Conservation (phyloP, 2,113 vertebrate species). For the Lophius piscatorius region DNA sequence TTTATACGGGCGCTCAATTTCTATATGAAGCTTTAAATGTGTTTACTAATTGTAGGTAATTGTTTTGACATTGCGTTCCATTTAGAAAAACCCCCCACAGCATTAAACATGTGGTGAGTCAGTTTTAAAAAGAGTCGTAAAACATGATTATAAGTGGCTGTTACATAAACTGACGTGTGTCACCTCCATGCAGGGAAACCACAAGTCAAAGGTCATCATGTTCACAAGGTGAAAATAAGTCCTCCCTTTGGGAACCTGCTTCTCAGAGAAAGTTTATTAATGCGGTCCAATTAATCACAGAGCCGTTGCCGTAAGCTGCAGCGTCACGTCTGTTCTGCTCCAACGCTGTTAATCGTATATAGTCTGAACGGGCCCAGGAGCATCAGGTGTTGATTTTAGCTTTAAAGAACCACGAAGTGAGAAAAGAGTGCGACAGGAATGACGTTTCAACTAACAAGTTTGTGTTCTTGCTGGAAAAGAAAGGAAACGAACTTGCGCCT, state of each 20-base stretch:
- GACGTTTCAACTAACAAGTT: constrained; percentile 8
- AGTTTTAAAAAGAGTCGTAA: constrained; percentile 1
- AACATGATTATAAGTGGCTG: not conserved
- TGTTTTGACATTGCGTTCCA: not conserved
- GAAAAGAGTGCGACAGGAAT: constrained; percentile 10
- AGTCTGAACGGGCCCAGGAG: not conserved
- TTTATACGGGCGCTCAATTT: too few species aligned
- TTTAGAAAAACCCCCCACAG: too few species aligned
- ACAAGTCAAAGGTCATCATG: constrained; percentile 10
- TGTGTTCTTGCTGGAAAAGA: constrained; percentile 14
- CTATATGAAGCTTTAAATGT: too few species aligned
- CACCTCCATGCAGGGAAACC: constrained; percentile 2
- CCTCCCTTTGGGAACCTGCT: constrained; percentile 9
- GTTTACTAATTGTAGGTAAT: too few species aligned
- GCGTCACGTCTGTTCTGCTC: constrained; percentile 30
- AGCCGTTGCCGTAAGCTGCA: constrained; percentile 19
- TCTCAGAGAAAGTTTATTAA: constrained; percentile 34
- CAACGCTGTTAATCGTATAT: constrained; percentile 48
- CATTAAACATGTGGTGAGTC: not conserved
- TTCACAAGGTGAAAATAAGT: constrained; percentile 52
- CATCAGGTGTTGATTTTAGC: constrained; percentile 27
- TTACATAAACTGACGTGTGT: not conserved
- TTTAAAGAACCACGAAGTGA: constrained; percentile 28
- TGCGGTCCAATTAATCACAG: constrained; percentile 44
- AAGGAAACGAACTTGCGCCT: not conserved